These are phyloP conservation scores for Asbolus verrucosus DNA, from an alignment of 1,140 invertebrate genomes.

Conservation along the genomic window DNA sequence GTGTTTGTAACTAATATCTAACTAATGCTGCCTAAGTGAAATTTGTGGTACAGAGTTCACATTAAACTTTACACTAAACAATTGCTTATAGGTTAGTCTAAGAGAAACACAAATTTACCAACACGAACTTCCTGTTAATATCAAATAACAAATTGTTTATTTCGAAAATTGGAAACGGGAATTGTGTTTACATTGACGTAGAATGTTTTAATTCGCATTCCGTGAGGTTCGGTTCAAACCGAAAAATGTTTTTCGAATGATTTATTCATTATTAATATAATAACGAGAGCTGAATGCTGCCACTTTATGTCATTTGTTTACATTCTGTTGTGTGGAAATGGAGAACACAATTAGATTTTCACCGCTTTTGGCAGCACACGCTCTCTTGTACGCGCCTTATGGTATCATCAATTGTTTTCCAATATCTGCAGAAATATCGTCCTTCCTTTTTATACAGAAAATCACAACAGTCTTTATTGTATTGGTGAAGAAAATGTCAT, in stretches of 20 bases:
- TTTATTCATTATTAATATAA: slow-evolving; percentile 19
- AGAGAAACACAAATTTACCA: slow-evolving; percentile 31
- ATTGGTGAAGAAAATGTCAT: slow-evolving; percentile 36
- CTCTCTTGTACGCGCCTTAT: slow-evolving; percentile 34
- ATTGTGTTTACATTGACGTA: slow-evolving; percentile 13
- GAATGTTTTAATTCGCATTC: slow-evolving; percentile 18
- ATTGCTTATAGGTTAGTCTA: slow-evolving; percentile 26
- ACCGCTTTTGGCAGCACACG: slow-evolving; percentile 27
- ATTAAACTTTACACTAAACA: slow-evolving; percentile 39
- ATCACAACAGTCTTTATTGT: slow-evolving; percentile 41
- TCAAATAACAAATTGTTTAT: slow-evolving; percentile 24
- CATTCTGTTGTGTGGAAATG: slow-evolving; percentile 10
- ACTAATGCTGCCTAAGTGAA: slow-evolving; percentile 33
- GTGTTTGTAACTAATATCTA: slow-evolving; percentile 30
- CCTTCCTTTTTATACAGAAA: slow-evolving; percentile 39
- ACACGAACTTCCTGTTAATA: slow-evolving; percentile 27
- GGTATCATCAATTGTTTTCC: slow-evolving; percentile 34
- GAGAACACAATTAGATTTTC: slow-evolving; percentile 33
- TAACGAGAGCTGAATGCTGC: background rate
- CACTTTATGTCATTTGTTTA: slow-evolving; percentile 28
- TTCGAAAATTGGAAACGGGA: slow-evolving; percentile 29
- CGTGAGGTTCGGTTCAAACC: background rate
- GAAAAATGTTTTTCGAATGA: background rate
- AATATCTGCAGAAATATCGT: slow-evolving; percentile 35
- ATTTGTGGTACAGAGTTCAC: slow-evolving; percentile 1